These are phyloP conservation scores for Luperina testacea DNA, from an alignment of 2,888 invertebrate genomes.

Conservation along the genomic window DNA sequence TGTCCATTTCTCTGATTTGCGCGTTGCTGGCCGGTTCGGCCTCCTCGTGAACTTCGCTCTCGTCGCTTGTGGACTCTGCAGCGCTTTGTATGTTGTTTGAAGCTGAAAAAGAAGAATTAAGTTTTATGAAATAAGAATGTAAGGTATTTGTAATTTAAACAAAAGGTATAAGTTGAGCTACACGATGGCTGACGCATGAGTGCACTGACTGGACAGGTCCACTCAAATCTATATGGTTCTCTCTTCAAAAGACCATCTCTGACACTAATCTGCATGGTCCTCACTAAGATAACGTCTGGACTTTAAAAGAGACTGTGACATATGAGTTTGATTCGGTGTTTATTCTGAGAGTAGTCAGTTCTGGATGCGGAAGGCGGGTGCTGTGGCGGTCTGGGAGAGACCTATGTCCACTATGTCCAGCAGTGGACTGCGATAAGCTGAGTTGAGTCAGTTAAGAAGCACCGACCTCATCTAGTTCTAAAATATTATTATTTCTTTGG, in stretches of 20 bases:
- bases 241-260: too few species aligned
- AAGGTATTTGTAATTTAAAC: neutral
- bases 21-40: constrained; percentile 80
- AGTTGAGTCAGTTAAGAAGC: too few species aligned
- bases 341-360: neutral
- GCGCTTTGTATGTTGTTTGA: constrained; percentile 65
- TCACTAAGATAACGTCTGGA: neutral
- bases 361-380: too few species aligned
- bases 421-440: too few species aligned
- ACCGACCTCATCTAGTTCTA: neutral
- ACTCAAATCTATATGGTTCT: too few species aligned
- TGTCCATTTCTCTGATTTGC: constrained; percentile 87
- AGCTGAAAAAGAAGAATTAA: constrained; percentile 54
- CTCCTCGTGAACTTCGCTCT: constrained; percentile 76
- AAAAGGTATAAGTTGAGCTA: neutral
- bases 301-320: neutral
- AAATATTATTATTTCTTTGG: neutral
- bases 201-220: neutral
- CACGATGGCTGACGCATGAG: neutral
- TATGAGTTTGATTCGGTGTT: neutral
- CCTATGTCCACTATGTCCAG: too few species aligned
- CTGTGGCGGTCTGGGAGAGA: too few species aligned
- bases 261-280: neutral
- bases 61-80: constrained; percentile 79
- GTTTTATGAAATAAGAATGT: neutral